Evolutionary conservation across 2,113 vertebrate species (phyloP).

Genomic region (Recurvirostra avosetta): DNA sequence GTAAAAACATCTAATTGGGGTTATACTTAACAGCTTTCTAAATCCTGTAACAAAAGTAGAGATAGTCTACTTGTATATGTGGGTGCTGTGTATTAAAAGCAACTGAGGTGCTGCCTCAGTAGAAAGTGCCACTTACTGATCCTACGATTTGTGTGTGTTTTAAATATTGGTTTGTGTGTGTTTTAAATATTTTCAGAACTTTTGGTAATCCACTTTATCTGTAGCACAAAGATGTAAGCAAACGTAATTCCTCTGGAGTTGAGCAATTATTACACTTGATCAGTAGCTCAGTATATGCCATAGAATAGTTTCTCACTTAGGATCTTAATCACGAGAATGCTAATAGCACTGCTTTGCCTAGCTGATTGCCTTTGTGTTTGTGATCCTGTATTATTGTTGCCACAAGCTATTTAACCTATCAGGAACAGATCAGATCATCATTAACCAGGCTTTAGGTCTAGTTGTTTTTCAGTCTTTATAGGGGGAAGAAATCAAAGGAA

Average conservation of each 20-base stretch:
- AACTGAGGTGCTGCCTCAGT: background rate
- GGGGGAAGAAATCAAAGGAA: background rate
- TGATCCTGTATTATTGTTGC: constrained; percentile 74
- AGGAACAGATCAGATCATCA: constrained; percentile 64
- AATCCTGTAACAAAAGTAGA: background rate
- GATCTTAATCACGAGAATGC: constrained; percentile 70
- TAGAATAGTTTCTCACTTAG: constrained; percentile 78
- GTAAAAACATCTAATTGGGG: constrained; percentile 25
- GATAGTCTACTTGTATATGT: background rate
- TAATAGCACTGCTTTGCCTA: constrained; percentile 71
- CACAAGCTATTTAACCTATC: constrained; percentile 74
- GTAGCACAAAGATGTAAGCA: constrained; percentile 68
- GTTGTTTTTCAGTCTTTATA: constrained; percentile 44
- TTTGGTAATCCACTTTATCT: constrained; percentile 69
- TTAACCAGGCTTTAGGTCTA: constrained; percentile 69
- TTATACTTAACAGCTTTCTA: constrained; percentile 1
- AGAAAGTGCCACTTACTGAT: background rate
- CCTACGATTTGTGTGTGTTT: background rate
- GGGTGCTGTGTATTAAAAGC: background rate
- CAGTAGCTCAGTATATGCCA: constrained; percentile 63
- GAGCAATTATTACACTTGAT: constrained; percentile 62
- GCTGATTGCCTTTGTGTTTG: constrained; percentile 77
- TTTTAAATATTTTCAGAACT: constrained; percentile 73
- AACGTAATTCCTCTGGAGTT: constrained; percentile 72
- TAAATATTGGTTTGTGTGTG: constrained; percentile 47